Base-by-base conservation (phyloP, 2,113 vertebrate species). In the Brevimyrus niger region DNA sequence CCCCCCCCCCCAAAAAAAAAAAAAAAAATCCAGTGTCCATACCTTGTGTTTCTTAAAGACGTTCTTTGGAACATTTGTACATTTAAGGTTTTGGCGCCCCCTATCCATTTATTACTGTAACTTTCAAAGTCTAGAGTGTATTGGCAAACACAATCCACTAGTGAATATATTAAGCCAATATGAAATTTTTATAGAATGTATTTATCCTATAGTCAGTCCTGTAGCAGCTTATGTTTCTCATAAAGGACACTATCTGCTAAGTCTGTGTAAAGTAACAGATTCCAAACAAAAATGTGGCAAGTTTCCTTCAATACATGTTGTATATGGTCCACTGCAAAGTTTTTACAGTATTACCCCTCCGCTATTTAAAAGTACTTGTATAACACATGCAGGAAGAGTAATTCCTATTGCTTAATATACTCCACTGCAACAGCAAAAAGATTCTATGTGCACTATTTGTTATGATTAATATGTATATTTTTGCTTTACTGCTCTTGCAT, bases 401-500 rank as follows among this genome's bases (percentile, higher is more conserved):
- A 48, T 47, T 27, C 8, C 83, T 48, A 13, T 50, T 86, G 83
- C 85, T 53, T 35, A 87, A 35, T 53, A 53, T 53, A 35, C 85
- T 53, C 13, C 47, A 13, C n/a, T 87, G 85, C 85, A 50, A 50
- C 85, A 53, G 47, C 47, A 48, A 51, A 87, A 87, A 35, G 31
- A 87, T 53, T 89, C 42, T 82, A 89, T 83, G 46, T 82, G 82
- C 35, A 51, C 48, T 87, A 47, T 44, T 80, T 50, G 69, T 76
- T 53, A 82, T 53, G 69, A 31, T 89, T 89, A 51, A 88, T 88
- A 76, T 89, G 50, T 35, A 82, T 53, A 83, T 82, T 48, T 55
- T 82, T 82, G n/a, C 15, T 23, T 38, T 88, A 5, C 58, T 82
- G 47, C n/a, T 53, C 44, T 80, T 88, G 4, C n/a, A 80, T 88